Base-by-base conservation (phyloP, 1,140 invertebrate genomes). In the Drosophila nannoptera region DNA sequence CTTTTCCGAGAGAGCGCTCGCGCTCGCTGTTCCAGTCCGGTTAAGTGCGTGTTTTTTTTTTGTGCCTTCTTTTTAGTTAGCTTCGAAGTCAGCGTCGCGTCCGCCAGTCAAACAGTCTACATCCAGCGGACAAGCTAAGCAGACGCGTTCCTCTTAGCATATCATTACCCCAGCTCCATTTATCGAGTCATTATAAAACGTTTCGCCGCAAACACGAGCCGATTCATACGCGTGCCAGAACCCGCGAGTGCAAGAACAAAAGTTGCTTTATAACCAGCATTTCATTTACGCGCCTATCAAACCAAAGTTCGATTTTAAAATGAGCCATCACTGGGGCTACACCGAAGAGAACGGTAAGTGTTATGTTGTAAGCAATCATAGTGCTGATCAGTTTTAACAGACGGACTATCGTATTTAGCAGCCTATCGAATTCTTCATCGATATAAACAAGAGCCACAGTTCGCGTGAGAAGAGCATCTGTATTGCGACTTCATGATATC, bases 271-370 rank as follows among this genome's bases (percentile, higher is more conserved):
- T 22, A 22, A 22, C 22, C 22, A 22, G 22, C 22, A 22, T 22
- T 22, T 22, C n/a, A n/a, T n/a, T n/a, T n/a, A n/a, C n/a, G n/a
- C 22, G 22, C 22, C 22, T 22, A 22, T 22, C 22, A 65, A 35
- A 53, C 62, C 54, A 46, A 61, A 61, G 52, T 67, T 61, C 49
- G 53, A 43, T 43, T 42, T 32, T 9, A 88, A 83, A 45, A 88
- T 88, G 87, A 88, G 87, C 80, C 75, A 88, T 43, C 83, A 87
- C 73, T 88, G 87, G 87, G 87, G 87, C 62, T 88, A 88, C 58
- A 88, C 87, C 61, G 75, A 78, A 66, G 81, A 88, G 65, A 88
- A 88, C 49, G 87, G 87, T 88, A 87, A 86, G 87, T 38, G 1
- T 22, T 22, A n/a, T n/a, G 22, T 22, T 22, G 3, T 22, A 22